Evolutionary conservation across 2,113 vertebrate species (phyloP).

Genomic region (Butorides virescens): DNA sequence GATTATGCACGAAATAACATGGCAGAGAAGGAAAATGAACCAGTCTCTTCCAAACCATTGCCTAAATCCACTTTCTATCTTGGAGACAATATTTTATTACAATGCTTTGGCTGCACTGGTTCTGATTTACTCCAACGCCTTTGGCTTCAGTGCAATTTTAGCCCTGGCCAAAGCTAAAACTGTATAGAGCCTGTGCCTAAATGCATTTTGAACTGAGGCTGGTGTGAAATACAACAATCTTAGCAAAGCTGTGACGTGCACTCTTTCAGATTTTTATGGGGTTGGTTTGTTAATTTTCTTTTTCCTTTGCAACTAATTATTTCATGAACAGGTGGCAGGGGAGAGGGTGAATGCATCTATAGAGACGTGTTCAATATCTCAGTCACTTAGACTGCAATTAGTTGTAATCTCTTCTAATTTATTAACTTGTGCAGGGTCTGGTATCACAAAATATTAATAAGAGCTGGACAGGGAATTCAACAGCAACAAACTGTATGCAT

Average conservation of each 20-base stretch:
- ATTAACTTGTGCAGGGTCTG: neutral
- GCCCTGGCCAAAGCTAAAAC: neutral
- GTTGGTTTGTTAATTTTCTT: neutral
- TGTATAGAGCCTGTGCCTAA: neutral
- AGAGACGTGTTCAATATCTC: neutral
- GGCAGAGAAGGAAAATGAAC: neutral
- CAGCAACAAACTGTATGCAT: neutral
- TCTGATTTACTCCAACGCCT: neutral
- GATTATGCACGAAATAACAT: neutral
- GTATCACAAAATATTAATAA: neutral
- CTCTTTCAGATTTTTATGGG: neutral
- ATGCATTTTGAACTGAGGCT: neutral
- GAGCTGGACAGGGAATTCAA: neutral
- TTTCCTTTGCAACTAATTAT: neutral
- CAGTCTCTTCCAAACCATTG: neutral
- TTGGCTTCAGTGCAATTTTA: neutral
- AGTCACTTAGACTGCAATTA: neutral
- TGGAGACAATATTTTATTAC: neutral
- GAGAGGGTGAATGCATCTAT: neutral
- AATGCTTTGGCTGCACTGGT: neutral
- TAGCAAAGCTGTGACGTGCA: neutral
- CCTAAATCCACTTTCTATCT: neutral
- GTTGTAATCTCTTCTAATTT: neutral
- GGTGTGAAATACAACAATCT: neutral
- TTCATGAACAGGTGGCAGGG: neutral